Percentiles rank a stretch among this genome's conserved stretches.
phyloP scores from a whole-genome alignment of 2,113 vertebrate genomes.

The Thalassarche chlororhynchos region DNA sequence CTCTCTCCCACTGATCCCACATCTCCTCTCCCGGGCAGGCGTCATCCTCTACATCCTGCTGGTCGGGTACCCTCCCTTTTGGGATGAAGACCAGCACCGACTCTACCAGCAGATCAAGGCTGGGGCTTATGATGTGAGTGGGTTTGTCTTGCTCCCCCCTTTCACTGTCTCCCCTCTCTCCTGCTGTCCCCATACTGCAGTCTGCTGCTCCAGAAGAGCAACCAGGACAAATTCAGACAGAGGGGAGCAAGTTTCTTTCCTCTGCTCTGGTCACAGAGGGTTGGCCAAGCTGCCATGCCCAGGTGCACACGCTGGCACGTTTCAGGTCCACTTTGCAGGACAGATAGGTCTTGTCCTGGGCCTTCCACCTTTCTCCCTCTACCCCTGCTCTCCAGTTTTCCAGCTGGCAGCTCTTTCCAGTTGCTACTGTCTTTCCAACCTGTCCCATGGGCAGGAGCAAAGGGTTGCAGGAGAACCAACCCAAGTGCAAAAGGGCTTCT shows the following conservation, averaged over 20 bases:
- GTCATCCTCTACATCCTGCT: constrained; percentile 97
- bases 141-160: not conserved
- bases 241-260: not conserved
- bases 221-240: not conserved
- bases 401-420: not conserved
- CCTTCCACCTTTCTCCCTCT: not conserved
- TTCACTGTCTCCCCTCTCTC: not conserved
- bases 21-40: constrained; percentile 72
- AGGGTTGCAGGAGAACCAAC: not conserved
- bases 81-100: constrained; percentile 98
- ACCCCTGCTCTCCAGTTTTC: not conserved
- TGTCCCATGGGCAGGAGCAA: not conserved
- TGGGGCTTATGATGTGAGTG: constrained; percentile 94
- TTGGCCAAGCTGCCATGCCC: not conserved
- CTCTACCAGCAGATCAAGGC: constrained; percentile 99
- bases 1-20: not conserved
- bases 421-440: not conserved
- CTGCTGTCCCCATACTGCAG: not conserved
- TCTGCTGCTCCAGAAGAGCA: not conserved
- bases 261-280: fast-evolving
- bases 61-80: constrained; percentile 97
- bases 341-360: not conserved
- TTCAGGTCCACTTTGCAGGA: not conserved
- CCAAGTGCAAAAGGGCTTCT: not conserved
- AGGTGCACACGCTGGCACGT: fast-evolving